Conservation (phyloP, 2,888 invertebrate species). For the Hirtodrosophila trivittata region DNA sequence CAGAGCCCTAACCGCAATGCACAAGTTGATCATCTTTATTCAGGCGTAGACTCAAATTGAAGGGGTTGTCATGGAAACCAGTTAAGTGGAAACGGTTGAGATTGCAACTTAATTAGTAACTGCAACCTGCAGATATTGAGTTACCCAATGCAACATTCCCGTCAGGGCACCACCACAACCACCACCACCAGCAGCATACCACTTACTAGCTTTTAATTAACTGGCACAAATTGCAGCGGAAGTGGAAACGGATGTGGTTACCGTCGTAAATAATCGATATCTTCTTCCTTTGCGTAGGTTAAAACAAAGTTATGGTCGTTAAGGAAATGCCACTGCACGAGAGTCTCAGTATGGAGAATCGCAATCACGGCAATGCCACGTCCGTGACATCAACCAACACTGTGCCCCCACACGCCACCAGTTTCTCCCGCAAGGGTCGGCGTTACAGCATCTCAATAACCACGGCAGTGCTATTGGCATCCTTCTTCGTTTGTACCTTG, state of each 20-base stretch:
- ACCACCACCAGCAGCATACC: slow-evolving; percentile 1
- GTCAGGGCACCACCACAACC: slow-evolving; percentile 1
- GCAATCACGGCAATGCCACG: slow-evolving; percentile 36
- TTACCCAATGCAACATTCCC: slow-evolving; percentile 36
- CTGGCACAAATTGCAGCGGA: slow-evolving; percentile 30
- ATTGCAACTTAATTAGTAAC: slow-evolving; percentile 41
- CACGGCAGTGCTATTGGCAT: slow-evolving; percentile 86
- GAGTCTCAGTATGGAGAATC: slow-evolving; percentile 71
- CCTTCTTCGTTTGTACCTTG: slow-evolving; percentile 87
- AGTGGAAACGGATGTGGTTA: slow-evolving; percentile 41
- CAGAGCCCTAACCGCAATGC: not conserved
- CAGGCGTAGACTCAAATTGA: not conserved
- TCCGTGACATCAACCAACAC: slow-evolving; percentile 19
- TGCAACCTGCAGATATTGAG: slow-evolving; percentile 59
- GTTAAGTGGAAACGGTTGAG: slow-evolving; percentile 57
- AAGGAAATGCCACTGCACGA: slow-evolving; percentile 82
- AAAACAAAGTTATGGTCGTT: slow-evolving; percentile 67
- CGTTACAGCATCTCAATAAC: slow-evolving; percentile 88
- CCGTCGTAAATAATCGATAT: slow-evolving; percentile 28
- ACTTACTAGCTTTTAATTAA: slow-evolving; percentile 33
- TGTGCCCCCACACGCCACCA: slow-evolving; percentile 33
- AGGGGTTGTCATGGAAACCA: slow-evolving; percentile 54
- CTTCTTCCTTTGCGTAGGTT: slow-evolving; percentile 30
- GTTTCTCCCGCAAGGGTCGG: slow-evolving; percentile 65
- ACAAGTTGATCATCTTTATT: not conserved